Conservation (phyloP, 2,113 vertebrate species). For the Zosterops pallidus region DNA sequence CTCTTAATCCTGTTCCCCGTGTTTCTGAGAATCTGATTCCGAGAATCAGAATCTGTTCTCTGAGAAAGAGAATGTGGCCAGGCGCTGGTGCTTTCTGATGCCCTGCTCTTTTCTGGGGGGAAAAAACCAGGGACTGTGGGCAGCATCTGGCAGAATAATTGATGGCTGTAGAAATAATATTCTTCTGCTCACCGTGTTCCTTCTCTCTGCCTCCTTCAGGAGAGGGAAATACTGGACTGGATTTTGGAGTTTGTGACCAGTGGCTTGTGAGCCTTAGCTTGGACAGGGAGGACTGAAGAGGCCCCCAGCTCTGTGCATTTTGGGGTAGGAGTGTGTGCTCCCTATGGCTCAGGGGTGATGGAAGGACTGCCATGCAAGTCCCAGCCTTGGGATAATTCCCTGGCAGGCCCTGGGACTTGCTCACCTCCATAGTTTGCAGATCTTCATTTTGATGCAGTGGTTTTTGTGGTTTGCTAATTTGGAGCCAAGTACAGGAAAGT, state of each 20-base stretch:
- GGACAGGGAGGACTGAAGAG: background rate
- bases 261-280: background rate
- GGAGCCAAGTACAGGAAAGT: background rate
- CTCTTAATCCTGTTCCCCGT: background rate
- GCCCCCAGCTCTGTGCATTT: background rate
- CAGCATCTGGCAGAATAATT: background rate
- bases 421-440: rapidly evolving
- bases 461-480: background rate
- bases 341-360: background rate
- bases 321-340: background rate
- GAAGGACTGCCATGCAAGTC: background rate
- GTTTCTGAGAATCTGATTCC: background rate
- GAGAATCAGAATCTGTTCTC: too few relatives aligned
- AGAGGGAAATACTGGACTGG: background rate
- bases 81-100: background rate
- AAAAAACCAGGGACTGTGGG: rapidly evolving
- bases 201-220: background rate
- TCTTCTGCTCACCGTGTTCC: background rate
- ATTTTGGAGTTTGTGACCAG: background rate
- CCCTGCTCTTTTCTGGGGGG: background rate
- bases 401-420: background rate
- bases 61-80: background rate
- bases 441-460: background rate
- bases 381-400: background rate
- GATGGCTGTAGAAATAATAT: background rate